Evolutionary conservation across 2,888 invertebrate species (phyloP).

Genomic region (Tortrix viridana): DNA sequence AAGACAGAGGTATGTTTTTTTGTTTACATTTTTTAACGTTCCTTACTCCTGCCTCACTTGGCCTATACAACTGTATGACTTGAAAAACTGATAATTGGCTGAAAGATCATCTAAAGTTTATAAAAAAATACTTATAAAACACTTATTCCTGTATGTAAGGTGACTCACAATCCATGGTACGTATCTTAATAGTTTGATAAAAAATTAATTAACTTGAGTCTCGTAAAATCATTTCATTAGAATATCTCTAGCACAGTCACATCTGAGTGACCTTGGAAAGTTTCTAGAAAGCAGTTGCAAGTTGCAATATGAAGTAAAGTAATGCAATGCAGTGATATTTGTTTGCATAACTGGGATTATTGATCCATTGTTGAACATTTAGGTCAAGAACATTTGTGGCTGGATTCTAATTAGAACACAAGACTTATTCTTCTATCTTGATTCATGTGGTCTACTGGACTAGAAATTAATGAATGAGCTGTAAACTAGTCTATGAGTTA

Average conservation of each 20-base stretch:
- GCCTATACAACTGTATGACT: background rate
- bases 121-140: background rate
- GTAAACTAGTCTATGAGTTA: background rate
- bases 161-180: no score
- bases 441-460: background rate
- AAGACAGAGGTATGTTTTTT: constrained; percentile 68
- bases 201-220: constrained; percentile 1
- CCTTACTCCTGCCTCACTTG: background rate
- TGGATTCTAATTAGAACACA: constrained; percentile 26
- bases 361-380: constrained; percentile 40
- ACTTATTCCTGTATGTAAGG: no score
- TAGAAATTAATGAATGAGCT: background rate
- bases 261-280: constrained; percentile 6
- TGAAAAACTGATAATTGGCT: background rate
- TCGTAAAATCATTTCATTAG: no score
- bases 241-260: no score
- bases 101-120: background rate
- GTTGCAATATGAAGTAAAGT: constrained; percentile 21
- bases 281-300: constrained; percentile 29
- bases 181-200: no score
- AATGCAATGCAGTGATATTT: constrained; percentile 31
- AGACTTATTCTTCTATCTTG: constrained; percentile 2
- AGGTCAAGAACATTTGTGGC: constrained; percentile 39
- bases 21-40: constrained; percentile 59
- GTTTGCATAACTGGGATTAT: constrained; percentile 39